Conservation (phyloP, 2,113 vertebrate genomes). For the Cyanoliseus patagonus region DNA sequence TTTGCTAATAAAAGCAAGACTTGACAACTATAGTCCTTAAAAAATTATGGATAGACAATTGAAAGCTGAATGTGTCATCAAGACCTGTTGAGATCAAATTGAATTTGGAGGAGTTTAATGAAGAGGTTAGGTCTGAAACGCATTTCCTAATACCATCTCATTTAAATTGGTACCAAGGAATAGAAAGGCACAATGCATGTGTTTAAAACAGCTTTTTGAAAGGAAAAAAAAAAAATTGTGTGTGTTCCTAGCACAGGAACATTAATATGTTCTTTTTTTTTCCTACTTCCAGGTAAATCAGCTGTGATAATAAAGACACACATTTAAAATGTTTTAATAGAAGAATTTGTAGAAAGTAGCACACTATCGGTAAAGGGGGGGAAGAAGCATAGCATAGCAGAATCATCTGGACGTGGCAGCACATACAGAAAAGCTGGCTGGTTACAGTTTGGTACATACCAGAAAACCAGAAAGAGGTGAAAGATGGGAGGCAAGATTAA, state of each 20-base stretch:
- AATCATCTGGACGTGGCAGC: background rate
- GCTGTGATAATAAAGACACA: background rate
- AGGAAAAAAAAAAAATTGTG: background rate
- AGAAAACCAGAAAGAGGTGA: background rate
- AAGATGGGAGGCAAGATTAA: background rate
- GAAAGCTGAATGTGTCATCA: background rate
- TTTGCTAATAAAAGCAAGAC: background rate
- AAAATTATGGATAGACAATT: background rate
- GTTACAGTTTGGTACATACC: background rate
- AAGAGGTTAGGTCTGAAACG: background rate
- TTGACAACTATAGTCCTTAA: background rate
- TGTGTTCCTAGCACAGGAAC: background rate
- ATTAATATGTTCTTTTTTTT: background rate
- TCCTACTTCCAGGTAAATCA: background rate
- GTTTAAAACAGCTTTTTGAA: background rate
- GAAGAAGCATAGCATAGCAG: background rate
- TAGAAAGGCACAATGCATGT: background rate
- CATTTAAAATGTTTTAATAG: background rate
- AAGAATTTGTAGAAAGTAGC: background rate
- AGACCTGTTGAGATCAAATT: background rate
- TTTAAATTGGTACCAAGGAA: background rate
- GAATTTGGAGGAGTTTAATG: background rate
- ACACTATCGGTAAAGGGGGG: accelerated
- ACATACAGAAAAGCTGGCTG: background rate
- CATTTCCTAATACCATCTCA: background rate